A percentile compares a stretch with the other conserved stretches of the same genome.
Evolutionary conservation across 1,140 invertebrate genomes (phyloP).

Genomic region (Bicyclus anynana): DNA sequence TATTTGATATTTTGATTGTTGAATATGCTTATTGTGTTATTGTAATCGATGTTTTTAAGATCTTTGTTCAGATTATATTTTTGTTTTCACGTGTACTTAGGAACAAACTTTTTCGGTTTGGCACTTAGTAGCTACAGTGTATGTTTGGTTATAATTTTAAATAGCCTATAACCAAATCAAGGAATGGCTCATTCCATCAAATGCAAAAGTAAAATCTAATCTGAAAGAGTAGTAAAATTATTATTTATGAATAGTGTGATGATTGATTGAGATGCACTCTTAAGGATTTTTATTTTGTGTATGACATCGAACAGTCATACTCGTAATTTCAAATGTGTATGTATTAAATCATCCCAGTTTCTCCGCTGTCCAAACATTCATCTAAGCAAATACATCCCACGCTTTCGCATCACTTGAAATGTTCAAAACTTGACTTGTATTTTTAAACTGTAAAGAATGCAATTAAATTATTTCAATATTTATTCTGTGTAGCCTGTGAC

Average conservation of each 20-base stretch:
- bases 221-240: no score
- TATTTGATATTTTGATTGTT: not conserved
- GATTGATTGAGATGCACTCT: no score
- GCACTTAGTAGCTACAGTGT: no score
- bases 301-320: no score
- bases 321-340: no score
- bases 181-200: no score
- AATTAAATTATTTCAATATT: not conserved
- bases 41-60: not conserved
- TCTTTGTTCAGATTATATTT: not conserved
- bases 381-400: not conserved
- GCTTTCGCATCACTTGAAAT: not conserved
- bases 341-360: not conserved
- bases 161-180: no score
- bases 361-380: not conserved
- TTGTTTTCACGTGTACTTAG: not conserved
- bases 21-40: slow-evolving; percentile 3
- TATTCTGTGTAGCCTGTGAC: not conserved
- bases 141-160: no score
- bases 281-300: no score
- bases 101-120: no score
- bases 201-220: no score
- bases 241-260: no score
- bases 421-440: not conserved
- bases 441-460: not conserved